A percentile compares a stretch with the other conserved stretches of the same genome.
phyloP scores from a whole-genome alignment of 37 sponge, comb jelly and placozoan species.

The Beroe forskalii region DNA sequence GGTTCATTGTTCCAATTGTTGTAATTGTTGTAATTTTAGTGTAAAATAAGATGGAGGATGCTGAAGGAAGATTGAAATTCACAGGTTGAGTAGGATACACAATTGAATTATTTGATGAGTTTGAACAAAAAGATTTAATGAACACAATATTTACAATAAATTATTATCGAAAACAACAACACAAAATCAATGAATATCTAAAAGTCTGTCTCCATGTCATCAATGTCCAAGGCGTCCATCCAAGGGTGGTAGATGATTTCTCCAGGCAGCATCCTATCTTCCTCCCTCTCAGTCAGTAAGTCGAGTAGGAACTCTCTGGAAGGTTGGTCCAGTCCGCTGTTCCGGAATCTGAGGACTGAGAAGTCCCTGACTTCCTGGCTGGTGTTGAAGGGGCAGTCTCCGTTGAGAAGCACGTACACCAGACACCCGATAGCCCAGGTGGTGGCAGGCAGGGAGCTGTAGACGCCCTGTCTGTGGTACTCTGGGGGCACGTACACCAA shows the following conservation, averaged over 20 bases:
- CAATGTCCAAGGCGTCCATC: neutral
- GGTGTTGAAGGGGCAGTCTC: conserved; percentile 49
- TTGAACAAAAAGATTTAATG: too few relatives aligned
- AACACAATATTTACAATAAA: too few relatives aligned
- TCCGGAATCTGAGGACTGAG: neutral
- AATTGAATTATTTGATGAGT: too few relatives aligned
- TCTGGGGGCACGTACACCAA: conserved; percentile 29
- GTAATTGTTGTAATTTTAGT: too few relatives aligned
- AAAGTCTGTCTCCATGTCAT: neutral
- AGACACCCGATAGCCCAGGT: conserved; percentile 55
- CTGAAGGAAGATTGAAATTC: too few relatives aligned
- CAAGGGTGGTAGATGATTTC: conserved; percentile 25
- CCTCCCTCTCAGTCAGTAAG: neutral
- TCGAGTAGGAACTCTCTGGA: neutral
- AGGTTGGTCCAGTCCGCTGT: neutral
- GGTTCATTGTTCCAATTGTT: too few relatives aligned
- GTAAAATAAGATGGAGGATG: too few relatives aligned
- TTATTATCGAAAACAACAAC: neutral
- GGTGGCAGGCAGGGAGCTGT: neutral
- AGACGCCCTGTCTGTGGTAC: neutral
- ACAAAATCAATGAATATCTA: too few relatives aligned
- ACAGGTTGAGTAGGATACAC: too few relatives aligned
- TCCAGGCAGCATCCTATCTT: conserved; percentile 22
- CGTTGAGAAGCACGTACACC: conserved; percentile 53
- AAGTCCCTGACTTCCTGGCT: neutral